These are phyloP conservation scores for Pseudomyrmex dendroicus DNA, from an alignment of 1,140 invertebrate species.

Conservation along the genomic window DNA sequence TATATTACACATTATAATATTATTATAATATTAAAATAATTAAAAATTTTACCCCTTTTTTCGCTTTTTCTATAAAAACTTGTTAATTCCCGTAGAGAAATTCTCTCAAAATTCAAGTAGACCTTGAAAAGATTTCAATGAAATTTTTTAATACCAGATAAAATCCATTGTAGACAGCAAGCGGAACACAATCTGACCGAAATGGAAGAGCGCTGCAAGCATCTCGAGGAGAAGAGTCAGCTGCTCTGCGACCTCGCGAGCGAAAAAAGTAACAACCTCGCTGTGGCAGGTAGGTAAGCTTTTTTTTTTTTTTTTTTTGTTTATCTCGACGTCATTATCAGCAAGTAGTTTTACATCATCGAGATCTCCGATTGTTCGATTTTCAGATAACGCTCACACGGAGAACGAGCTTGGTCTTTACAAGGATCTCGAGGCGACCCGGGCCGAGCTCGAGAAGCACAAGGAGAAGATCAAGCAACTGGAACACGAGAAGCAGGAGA, in stretches of 20 bases:
- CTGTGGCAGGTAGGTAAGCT: constrained; percentile 59
- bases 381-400: constrained; percentile 65
- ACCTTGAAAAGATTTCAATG: neutral
- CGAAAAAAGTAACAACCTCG: constrained; percentile 65
- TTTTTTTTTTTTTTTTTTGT: no score
- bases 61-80: no score
- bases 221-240: constrained; percentile 72
- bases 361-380: neutral
- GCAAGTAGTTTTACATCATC: neutral
- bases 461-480: constrained; percentile 63
- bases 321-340: neutral
- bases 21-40: no score
- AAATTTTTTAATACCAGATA: neutral
- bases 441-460: constrained; percentile 47
- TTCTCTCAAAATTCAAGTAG: neutral
- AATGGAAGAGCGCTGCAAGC: constrained; percentile 59
- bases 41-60: no score
- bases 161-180: constrained; percentile 57
- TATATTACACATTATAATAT: neutral
- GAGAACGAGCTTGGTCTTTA: constrained; percentile 74
- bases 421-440: constrained; percentile 66
- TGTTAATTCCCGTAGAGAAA: no score
- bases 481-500: constrained; percentile 70
- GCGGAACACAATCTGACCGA: constrained; percentile 53
- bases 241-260: constrained; percentile 67